Base-by-base conservation (phyloP, 2,113 vertebrate species). In the Melospiza melodia region DNA sequence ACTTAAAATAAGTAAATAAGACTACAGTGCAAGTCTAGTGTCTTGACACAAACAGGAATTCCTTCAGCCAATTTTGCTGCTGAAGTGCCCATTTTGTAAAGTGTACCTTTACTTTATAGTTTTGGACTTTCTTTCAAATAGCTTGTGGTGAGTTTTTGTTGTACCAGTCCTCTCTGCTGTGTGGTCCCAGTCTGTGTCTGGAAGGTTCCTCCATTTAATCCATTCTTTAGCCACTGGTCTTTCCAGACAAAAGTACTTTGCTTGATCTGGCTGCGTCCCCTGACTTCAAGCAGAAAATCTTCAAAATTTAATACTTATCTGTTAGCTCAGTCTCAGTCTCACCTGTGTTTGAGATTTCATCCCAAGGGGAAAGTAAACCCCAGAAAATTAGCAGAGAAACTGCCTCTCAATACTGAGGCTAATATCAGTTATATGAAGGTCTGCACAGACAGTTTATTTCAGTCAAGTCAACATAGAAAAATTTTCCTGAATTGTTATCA, bases 21-120 rank as follows among this genome's bases (percentile, higher is more conserved):
- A 18, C 43, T 46, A 23, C 8, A 85, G 15, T 0, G 0, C 20
- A 55, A 46, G 11, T 87, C 43, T 30, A 41, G 22, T 31, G 10
- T 81, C 54, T 43, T 83, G 84, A 55, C 19, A 69, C 9, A 66
- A 44, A 18, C 17, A 31, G 68, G 41, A 93, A 65, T 61, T 75
- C 18, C 35, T 89, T 74, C 43, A 54, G 85, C 30, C 18, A 31
- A 0, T 78, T 91, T 80, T 87, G 27, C 61, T 87, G 43, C 37
- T 66, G 46, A 69, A 81, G 37, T 8, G 15, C 20, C 4, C 6
- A 2, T 58, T 37, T 49, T 30, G 16, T 74, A 25, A 43, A 49
- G 43, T 35, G 35, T 35, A 35, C 35, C 35, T 35, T 35, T 35
- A 16, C 5, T 77, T n/a, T 12, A 31, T n/a, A 83, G 58, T 65